These are phyloP conservation scores for Leucoraja erinaceus DNA, from an alignment of 2,113 vertebrate species.

Conservation along the genomic window DNA sequence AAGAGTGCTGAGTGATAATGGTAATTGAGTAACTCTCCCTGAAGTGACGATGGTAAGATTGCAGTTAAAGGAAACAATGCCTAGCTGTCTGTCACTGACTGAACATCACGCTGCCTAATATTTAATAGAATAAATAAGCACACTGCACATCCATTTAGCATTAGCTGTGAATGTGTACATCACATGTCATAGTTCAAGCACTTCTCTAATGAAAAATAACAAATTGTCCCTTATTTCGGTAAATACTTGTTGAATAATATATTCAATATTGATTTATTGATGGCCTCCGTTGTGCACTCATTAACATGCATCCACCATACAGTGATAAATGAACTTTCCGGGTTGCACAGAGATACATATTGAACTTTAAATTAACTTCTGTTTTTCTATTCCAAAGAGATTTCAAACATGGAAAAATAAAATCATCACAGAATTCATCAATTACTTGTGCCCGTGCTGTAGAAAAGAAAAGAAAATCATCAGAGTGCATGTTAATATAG, in stretches of 20 bases:
- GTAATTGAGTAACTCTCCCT: constrained; percentile 31
- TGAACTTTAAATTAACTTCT: constrained; percentile 39
- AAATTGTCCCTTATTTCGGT: constrained; percentile 35
- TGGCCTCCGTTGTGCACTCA: constrained; percentile 30
- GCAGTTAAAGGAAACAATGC: constrained; percentile 1
- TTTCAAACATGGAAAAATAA: constrained; percentile 38
- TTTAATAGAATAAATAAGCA: constrained; percentile 35
- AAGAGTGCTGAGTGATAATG: background rate
- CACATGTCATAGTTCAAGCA: constrained; percentile 19
- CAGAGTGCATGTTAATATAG: constrained; percentile 27
- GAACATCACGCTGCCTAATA: constrained; percentile 28
- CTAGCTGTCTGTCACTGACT: constrained; percentile 12
- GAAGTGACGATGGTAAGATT: constrained; percentile 15
- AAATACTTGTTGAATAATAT: constrained; percentile 39
- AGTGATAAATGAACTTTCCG: constrained; percentile 32
- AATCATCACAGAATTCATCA: constrained; percentile 37
- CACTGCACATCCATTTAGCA: constrained; percentile 32
- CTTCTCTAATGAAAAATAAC: constrained; percentile 36
- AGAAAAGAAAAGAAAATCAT: constrained; percentile 34
- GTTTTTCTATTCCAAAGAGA: constrained; percentile 35
- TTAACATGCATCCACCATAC: constrained; percentile 17
- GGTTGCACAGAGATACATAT: constrained; percentile 24
- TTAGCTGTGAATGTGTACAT: constrained; percentile 35
- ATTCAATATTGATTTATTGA: constrained; percentile 38
- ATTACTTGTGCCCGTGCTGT: constrained; percentile 21